Conservation (phyloP, 2,888 invertebrate species). For the Ceraclea dissimilis region DNA sequence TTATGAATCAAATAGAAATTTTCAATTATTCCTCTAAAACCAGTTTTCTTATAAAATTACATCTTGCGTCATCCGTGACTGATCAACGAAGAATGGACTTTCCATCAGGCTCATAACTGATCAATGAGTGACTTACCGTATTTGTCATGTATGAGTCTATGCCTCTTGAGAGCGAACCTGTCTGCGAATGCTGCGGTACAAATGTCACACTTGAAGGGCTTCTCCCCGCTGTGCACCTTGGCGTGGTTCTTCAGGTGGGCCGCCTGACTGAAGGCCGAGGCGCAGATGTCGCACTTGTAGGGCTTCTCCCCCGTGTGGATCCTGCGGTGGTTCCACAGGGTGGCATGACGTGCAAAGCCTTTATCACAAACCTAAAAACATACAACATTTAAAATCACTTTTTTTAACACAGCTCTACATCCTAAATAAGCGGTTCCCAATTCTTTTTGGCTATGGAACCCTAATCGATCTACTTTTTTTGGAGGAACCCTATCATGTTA, state of each 20-base stretch:
- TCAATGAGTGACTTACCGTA: constrained; percentile 61
- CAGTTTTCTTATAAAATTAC: no score
- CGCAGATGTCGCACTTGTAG: constrained; percentile 80
- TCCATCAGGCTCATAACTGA: no score
- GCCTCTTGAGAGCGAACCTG: constrained; percentile 77
- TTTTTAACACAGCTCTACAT: no score
- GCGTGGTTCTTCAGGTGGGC: constrained; percentile 85
- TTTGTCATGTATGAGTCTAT: constrained; percentile 81
- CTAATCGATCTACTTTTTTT: no score
- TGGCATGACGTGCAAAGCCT: constrained; percentile 81
- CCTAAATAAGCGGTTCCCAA: no score
- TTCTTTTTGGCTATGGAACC: no score
- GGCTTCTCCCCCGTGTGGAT: constrained; percentile 86
- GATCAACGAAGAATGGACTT: no score
- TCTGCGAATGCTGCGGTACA: constrained; percentile 83
- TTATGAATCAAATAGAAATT: no score
- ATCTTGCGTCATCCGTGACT: no score
- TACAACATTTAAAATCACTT: no score
- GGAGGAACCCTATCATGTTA: no score
- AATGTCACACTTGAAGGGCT: constrained; percentile 76
- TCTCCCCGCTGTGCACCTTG: constrained; percentile 75
- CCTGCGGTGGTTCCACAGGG: constrained; percentile 80
- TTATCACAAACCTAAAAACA: constrained; percentile 65
- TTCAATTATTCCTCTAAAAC: no score
- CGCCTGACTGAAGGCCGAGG: constrained; percentile 85